phyloP scores from a whole-genome alignment of 2,888 invertebrate genomes.

The Actias luna region DNA sequence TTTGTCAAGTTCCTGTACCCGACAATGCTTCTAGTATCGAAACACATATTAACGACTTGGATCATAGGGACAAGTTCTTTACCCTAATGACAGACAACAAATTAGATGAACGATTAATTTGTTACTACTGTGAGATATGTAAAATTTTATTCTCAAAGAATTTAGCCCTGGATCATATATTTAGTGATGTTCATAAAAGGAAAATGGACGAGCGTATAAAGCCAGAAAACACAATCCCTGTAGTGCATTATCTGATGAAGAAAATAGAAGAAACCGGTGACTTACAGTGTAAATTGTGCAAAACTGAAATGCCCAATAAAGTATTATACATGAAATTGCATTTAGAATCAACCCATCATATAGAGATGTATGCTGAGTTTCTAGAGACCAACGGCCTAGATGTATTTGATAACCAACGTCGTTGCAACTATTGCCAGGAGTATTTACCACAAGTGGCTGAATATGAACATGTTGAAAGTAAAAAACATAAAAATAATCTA shows the following conservation, averaged over 20 bases:
- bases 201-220: background rate
- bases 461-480: background rate
- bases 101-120: background rate
- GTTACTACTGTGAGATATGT: background rate
- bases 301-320: background rate
- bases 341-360: background rate
- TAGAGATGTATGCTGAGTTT: background rate
- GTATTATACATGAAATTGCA: background rate
- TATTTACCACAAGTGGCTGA: background rate
- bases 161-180: background rate
- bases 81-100: background rate
- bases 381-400: background rate
- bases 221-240: background rate
- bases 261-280: background rate
- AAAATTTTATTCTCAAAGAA: background rate
- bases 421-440: background rate
- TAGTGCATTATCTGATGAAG: background rate
- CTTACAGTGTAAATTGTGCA: constrained; percentile 9
- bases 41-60: background rate
- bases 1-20: constrained; percentile 2
- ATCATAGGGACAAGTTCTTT: background rate
- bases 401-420: background rate
- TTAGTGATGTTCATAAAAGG: background rate
- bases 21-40: background rate
- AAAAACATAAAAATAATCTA: background rate